Evolutionary conservation across 2,113 vertebrate genomes (phyloP).

Genomic region (cat (Felis catus)): DNA sequence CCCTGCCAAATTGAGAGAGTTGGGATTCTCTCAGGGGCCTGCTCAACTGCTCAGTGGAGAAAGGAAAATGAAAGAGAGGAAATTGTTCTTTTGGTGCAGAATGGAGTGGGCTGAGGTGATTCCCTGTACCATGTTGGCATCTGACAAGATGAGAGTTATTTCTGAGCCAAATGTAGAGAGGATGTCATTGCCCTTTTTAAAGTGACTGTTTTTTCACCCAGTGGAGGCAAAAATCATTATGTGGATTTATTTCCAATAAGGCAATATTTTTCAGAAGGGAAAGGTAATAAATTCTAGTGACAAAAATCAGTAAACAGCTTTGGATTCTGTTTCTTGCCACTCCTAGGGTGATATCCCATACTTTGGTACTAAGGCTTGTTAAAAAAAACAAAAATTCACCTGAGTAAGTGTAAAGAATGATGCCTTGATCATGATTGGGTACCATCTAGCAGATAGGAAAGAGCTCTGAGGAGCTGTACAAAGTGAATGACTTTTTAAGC

Average conservation of each 20-base stretch:
- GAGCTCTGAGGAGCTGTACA: not conserved
- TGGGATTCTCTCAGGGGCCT: not conserved
- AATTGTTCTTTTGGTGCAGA: not conserved
- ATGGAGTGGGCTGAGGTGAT: not conserved
- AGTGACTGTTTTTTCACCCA: not conserved
- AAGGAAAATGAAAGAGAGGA: not conserved
- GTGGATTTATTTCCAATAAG: constrained; percentile 38
- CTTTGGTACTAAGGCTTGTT: not conserved
- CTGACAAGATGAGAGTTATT: not conserved
- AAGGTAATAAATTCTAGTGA: not conserved
- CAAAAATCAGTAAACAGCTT: not conserved
- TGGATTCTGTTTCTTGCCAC: not conserved
- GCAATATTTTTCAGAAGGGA: constrained; percentile 2
- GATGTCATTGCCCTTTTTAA: not conserved
- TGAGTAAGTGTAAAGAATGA: not conserved
- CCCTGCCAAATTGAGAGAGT: constrained; percentile 21
- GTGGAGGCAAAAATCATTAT: not conserved
- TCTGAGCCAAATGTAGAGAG: constrained; percentile 4
- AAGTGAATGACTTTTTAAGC: not conserved
- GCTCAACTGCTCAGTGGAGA: constrained; percentile 20
- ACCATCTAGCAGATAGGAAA: not conserved
- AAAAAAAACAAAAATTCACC: not conserved
- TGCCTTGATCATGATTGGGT: not conserved
- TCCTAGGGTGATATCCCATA: not conserved
- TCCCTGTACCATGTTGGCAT: not conserved